Percentiles rank a stretch among this genome's conserved stretches.
Evolutionary conservation across 2,797 vertebrate species (phyloP).

Genomic region (Salarias fasciatus): DNA sequence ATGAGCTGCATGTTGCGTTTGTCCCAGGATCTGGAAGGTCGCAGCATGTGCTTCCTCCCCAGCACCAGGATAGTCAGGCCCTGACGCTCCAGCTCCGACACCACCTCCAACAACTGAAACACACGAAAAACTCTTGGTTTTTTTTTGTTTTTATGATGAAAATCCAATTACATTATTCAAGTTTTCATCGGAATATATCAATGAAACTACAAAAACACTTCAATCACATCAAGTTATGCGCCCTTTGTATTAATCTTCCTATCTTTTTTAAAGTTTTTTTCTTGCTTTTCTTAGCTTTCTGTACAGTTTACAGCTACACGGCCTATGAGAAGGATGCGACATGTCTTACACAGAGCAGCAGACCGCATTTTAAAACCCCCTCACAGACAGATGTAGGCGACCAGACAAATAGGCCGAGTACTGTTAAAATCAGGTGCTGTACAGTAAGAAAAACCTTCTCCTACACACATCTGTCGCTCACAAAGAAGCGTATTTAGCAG

Average conservation of each 20-base stretch:
- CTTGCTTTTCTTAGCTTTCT: too few relatives aligned
- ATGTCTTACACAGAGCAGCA: neutral
- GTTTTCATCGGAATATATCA: too few relatives aligned
- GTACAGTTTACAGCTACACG: constrained; percentile 6
- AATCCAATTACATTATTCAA: too few relatives aligned
- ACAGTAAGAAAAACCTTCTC: constrained; percentile 29
- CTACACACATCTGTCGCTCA: constrained; percentile 21
- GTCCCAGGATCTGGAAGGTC: constrained; percentile 77
- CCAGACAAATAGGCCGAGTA: constrained; percentile 42
- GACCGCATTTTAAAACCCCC: neutral
- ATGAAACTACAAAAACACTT: too few relatives aligned
- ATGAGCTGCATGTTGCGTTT: constrained; percentile 84
- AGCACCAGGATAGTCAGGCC: constrained; percentile 88
- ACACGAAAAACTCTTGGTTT: too few relatives aligned
- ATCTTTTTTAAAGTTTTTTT: too few relatives aligned
- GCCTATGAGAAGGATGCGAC: constrained; percentile 13
- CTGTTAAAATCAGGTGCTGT: constrained; percentile 48
- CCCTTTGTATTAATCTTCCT: too few relatives aligned
- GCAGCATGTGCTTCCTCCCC: constrained; percentile 94
- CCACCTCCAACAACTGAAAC: constrained; percentile 85
- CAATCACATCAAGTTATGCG: too few relatives aligned
- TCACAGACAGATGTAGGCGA: constrained; percentile 47
- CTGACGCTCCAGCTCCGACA: constrained; percentile 81
- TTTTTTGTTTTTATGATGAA: too few relatives aligned
- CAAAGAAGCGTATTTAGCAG: constrained; percentile 9